Base-by-base conservation (phyloP, 2,113 vertebrate species). In the Brachyistius frenatus region DNA sequence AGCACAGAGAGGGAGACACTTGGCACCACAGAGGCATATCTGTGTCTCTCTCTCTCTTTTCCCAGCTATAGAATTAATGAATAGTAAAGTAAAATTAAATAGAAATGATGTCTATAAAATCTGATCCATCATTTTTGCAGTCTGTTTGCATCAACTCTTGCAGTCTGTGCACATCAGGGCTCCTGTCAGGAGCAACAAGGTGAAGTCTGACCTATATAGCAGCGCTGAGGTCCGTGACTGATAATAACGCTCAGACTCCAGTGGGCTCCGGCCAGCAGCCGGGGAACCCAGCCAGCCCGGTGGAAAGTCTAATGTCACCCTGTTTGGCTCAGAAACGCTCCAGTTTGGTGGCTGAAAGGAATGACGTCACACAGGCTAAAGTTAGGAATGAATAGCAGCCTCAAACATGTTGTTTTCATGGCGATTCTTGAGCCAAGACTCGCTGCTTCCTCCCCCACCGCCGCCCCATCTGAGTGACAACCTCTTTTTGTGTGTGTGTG, bases 351-450 rank as follows among this genome's bases (percentile, higher is more conserved):
- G 32, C 58, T 74, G 53, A 78, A 71, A 73, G 30, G 57, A 76
- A 35, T 80, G 77, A 88, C 37, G 62, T 86, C 83, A 80, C 56
- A 3, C 70, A 33, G 73, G 49, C 89, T 80, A 77, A 89, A 86
- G 80, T 89, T 83, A 81, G 75, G 63, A 76, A 78, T 86, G 75
- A 89, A 84, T 70, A 50, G 78, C 50, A 66, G 73, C 41, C 65
- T 86, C 71, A 78, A 32, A 58, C 61, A 78, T 77, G 78, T 23
- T 23, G 23, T 81, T 79, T 84, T 87, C 74, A 78, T 54, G 49
- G 56, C 2, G 15, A 60, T 58, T 0, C 36, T 32, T 14, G 31
- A 67, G 77, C 66, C 66, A 36, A 76, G 44, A 58, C 50, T 50
- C 61, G 30, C 39, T 1, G 66, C 31, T 73, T 69, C 57, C 14